These are phyloP conservation scores for Orthonevra nobilis DNA, from an alignment of 2,888 invertebrate species.

Conservation along the genomic window DNA sequence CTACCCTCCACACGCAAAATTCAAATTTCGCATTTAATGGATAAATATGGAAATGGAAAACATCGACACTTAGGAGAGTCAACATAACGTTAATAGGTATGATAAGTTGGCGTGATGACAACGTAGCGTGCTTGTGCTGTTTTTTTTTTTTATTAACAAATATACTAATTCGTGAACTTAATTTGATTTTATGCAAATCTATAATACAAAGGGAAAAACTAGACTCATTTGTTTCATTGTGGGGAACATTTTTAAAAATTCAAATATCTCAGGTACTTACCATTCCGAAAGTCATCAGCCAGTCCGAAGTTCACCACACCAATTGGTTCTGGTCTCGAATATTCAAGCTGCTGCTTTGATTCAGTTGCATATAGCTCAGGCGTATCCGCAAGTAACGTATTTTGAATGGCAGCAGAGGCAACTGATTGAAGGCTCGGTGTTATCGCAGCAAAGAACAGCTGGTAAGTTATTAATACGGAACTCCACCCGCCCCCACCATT, in stretches of 20 bases:
- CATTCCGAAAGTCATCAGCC: slow-evolving; percentile 29
- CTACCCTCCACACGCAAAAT: not conserved
- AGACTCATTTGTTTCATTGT: no score
- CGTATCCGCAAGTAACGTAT: slow-evolving; percentile 27
- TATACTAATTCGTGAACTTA: not conserved
- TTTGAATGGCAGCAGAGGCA: slow-evolving; percentile 31
- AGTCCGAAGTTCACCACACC: slow-evolving; percentile 53
- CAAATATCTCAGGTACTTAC: slow-evolving; percentile 44
- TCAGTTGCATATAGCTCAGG: slow-evolving; percentile 53
- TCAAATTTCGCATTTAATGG: not conserved
- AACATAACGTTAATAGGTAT: not conserved
- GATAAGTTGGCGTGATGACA: slow-evolving; percentile 22
- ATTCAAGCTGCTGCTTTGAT: not conserved
- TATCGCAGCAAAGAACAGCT: slow-evolving; percentile 45
- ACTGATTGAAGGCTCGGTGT: slow-evolving; percentile 26
- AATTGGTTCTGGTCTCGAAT: slow-evolving; percentile 29
- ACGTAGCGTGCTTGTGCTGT: slow-evolving; percentile 10
- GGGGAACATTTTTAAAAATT: slow-evolving; percentile 26
- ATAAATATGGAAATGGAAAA: not conserved
- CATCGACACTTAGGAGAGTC: not conserved
- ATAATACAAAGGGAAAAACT: not conserved
- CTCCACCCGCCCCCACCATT: slow-evolving; percentile 50
- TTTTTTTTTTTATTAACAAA: not conserved
- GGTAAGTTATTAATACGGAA: slow-evolving; percentile 35
- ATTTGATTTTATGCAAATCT: not conserved